phyloP scores from a whole-genome alignment of 2,888 invertebrate genomes.

The Clunio marinus region DNA sequence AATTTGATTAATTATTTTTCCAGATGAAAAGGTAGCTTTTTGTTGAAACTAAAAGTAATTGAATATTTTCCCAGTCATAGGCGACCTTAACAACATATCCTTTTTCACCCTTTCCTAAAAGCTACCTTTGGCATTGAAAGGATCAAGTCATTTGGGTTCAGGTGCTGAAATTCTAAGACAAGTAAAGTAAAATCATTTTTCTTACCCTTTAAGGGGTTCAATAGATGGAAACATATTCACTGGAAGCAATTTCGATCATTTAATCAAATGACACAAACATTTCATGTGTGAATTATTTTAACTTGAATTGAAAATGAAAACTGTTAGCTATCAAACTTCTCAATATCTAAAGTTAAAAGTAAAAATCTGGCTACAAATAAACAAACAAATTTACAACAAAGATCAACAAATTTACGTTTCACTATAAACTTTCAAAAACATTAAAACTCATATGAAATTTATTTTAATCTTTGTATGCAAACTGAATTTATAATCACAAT shows the following conservation, averaged over 20 bases:
- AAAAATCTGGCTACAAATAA: too few relatives aligned
- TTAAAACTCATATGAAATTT: too few relatives aligned
- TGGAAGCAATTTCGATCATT: background rate
- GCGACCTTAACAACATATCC: conserved; percentile 30
- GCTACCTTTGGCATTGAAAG: background rate
- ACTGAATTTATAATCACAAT: conserved; percentile 9
- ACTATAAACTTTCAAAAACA: too few relatives aligned
- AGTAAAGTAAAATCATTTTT: background rate
- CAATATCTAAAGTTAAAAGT: too few relatives aligned
- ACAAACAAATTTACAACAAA: too few relatives aligned
- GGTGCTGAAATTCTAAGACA: conserved; percentile 34
- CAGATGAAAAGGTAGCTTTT: conserved; percentile 7
- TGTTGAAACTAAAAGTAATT: conserved; percentile 24
- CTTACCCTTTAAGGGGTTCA: background rate
- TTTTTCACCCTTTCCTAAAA: conserved; percentile 25
- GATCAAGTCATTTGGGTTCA: conserved; percentile 28
- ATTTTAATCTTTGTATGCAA: conserved; percentile 18
- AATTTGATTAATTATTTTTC: conserved; percentile 32
- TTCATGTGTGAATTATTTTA: conserved; percentile 32
- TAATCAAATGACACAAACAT: conserved; percentile 39
- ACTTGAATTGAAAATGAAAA: too few relatives aligned
- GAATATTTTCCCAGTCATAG: conserved; percentile 33
- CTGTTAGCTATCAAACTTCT: too few relatives aligned
- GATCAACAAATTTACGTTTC: too few relatives aligned
- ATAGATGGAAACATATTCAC: background rate